Evolutionary conservation across 2,113 vertebrate species (phyloP), one percentile per base, ranked within the genome.

Genomic region (Accipiter cooperii): DNA sequence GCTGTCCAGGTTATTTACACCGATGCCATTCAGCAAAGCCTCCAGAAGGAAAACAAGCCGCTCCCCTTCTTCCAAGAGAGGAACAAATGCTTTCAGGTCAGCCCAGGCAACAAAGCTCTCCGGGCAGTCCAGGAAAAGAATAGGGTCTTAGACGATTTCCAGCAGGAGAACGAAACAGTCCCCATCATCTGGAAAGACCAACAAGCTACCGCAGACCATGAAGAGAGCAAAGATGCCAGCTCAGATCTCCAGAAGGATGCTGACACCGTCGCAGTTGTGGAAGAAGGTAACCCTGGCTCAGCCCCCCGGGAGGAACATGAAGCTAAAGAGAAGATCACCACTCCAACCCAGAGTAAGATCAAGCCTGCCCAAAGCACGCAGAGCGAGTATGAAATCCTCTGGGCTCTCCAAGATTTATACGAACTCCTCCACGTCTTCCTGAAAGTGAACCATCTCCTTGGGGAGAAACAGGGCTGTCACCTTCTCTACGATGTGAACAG

Each of bases 381-480:
- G 0, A 29, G 34, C 0, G 38, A 90, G 14, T 31, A 87, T 42
- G 89, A 91, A 76, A 61, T 88, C 19, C 24, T 97, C 42, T 29
- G 9, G 65, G 69, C 90, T 82, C 92, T 98, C 20, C 47, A 93
- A 9, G 91, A 98, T 22, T 89, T 98, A 76, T 11, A 81, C 1
- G 57, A 97, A 42, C 92, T 94, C 10, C 91, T 98, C 36, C 86
- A 96, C 19, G 36, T 65, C 42, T 90, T 94, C 47, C 84, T 97
- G 24, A 94, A 97, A 61, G 86, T 44, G 68, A 97, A 96, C 70
- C 58, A 29, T 22, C 36, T 91, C 3, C 76, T 34, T 82, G 95
- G 92, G 69, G 94, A 97, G 84, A 97, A 97, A 82, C 34, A 96
- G 17, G 54, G 75, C 10, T 87, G 95, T 57, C 95, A 85, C 4